Base-by-base conservation (phyloP, 2,113 vertebrate species). In the Lepus europaeus region DNA sequence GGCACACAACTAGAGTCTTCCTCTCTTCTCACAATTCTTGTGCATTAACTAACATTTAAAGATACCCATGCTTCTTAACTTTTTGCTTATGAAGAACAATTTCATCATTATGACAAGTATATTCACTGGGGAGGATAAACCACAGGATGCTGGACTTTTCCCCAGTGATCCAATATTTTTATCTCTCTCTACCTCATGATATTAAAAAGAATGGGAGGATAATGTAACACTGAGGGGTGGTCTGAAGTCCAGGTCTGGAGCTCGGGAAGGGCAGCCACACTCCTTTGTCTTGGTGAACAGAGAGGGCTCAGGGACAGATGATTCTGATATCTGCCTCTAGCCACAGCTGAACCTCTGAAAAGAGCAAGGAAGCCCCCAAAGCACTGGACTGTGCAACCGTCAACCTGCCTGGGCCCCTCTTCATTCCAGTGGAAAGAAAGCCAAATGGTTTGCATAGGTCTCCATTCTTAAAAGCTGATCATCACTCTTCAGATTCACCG, bases 31-130 rank as follows among this genome's bases (percentile, higher is more conserved):
- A 33, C 33, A 64, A 53, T 74, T 68, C 85, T 70, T 90, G 33
- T 33, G 33, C 64, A 63, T 81, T 82, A 89, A 45, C 69, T 79
- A 90, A 90, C 27, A 90, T 83, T 81, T 79, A 12, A 73, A 87
- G 90, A 84, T 63, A 53, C 49, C 20, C 68, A 25, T 12, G 56
- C 3, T 73, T 78, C 20, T 81, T 80, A 72, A 53, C 5, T 27
- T 64, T 93, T 91, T 89, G 68, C 4, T 81, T 53, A 29, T 29
- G 36, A 91, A 51, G 29, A 85, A 77, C 3, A 2, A 68, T 23
- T 51, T 61, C 23, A 39, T 27, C 22, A 53, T 49, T 59, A 33
- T 19, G 39, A 33, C 17, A 70, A 73, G 36, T 29, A 8, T 10
- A 66, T 76, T 31, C 16, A 9, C 14, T 33, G 64, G 61, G 63